A percentile compares a stretch with the other conserved stretches of the same genome.
phyloP scores from a whole-genome alignment of 2,113 vertebrate genomes.

The Raphicerus campestris region DNA sequence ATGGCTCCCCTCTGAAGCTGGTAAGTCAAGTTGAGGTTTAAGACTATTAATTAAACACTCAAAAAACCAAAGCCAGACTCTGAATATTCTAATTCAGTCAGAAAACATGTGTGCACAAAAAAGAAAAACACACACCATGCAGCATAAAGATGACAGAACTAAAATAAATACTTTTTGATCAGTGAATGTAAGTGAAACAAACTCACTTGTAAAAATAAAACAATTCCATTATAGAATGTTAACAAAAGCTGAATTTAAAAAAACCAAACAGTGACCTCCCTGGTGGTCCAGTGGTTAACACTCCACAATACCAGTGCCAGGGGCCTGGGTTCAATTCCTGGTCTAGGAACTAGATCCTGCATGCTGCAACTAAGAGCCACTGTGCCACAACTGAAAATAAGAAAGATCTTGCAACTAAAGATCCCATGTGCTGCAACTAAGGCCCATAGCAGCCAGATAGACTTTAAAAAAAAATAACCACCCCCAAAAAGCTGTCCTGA shows the following conservation, averaged over 20 bases:
- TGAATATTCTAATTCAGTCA: not conserved
- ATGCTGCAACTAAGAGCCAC: not conserved
- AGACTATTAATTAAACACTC: not conserved
- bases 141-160: not conserved
- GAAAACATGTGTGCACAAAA: not conserved
- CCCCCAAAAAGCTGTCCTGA: not conserved
- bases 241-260: not conserved
- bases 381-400: not conserved
- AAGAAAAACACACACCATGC: not conserved
- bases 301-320: not conserved
- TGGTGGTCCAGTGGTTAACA: not conserved
- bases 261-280: not conserved
- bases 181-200: not conserved
- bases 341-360: not conserved
- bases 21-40: not conserved
- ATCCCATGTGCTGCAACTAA: not conserved
- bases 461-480: not conserved
- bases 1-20: not conserved
- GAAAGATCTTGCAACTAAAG: not conserved
- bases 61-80: conserved; percentile 4
- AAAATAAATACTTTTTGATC: not conserved
- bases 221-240: not conserved
- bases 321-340: not conserved
- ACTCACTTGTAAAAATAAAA: conserved; percentile 26
- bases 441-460: not conserved